Base-by-base conservation (phyloP, 2,113 vertebrate species). In the Todiramphus saurophagus region DNA sequence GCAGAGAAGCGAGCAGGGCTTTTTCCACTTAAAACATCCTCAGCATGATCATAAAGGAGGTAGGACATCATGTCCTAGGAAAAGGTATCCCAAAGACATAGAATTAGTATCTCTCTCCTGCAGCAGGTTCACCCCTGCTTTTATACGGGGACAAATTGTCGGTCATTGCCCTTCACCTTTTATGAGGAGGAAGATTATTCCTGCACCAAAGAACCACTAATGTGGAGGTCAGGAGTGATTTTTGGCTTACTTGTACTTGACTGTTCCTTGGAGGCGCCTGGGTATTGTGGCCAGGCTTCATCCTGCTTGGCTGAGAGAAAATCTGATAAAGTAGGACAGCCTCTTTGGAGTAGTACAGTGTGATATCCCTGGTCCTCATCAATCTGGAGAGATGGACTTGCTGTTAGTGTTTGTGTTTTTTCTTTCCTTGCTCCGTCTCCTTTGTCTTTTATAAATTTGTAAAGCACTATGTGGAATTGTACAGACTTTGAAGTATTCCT, bases 1-100 rank as follows among this genome's bases (percentile, higher is more conserved):
- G 31, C 44, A 69, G 62, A 35, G 44, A 39, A 48, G 6, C 0
- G 0, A 85, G 37, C 5, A 24, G 39, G 10, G 9, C 7, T 88
- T 88, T 95, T 83, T 39, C 10, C 37, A 18, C 31, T 90, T 74
- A 46, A 73, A 62, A 33, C 8, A 19, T 41, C 35, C 21, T 79
- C 58, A 55, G 19, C 2, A 1, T 16, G 15, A 50, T 27, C 5
- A 11, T 55, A 4, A 78, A n/a, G 21, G 30, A 69, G 48, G 39
- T 11, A 78, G 80, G 66, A 68, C 37, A 28, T 43, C 0, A 3
- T 53, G 44, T 89, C 35, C 44, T 66, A 1, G 4, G 4, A 64
- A 27, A 64, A 77, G 46, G 55, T 88, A 20, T 94, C 59, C 39
- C 20, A 28, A 33, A 76, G 50, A 20, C 18, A 14, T 1, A 0